Evolutionary conservation across 2,797 vertebrate species (phyloP), one percentile per base, ranked within the genome.

Genomic region (Sebastes hopkinsi): DNA sequence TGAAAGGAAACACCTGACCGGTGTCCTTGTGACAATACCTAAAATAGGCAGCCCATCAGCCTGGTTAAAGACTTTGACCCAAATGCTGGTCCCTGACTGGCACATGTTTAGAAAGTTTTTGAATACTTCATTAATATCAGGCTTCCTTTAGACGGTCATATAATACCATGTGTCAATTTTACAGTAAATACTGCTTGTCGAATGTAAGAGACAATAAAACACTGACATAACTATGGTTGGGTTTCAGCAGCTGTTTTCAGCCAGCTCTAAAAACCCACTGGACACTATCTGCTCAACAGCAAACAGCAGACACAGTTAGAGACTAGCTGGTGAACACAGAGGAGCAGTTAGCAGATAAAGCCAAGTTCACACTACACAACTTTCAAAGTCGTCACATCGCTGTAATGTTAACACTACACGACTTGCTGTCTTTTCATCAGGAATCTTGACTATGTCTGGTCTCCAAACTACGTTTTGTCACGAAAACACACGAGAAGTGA

Each of bases 41-140:
- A 27, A 67, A 81, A 64, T 81, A 72, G n/a, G 67, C 22, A 42
- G 46, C 54, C 69, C 66, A 18, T 72, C 23, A 30, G 67, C 22
- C 36, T 8, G n/a, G 18, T 58, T 61, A 9, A 30, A 25, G 22
- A 73, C 55, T 56, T 20, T 10, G 23, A 74, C 50, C 60, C 32
- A 54, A 25, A 42, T 6, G 6, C 36, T 56, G 22, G n/a, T 32
- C 20, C 22, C 23, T 34, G 29, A 18, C 4, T 14, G 18, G 60
- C 38, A 29, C 30, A 1, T 1, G 1, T 27, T 68, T 25, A 50
- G 16, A 18, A 50, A 50, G 42, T 50, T 50, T 50, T 50, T 18
- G 16, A 50, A 50, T 8, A 50, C 16, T 18, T 20, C 16, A 20
- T 50, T 50, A 20, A 50, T 50, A 50, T 50, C 42, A 50, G 0